Base-by-base conservation (phyloP, 2,797 vertebrate genomes). In the Lates japonicus region DNA sequence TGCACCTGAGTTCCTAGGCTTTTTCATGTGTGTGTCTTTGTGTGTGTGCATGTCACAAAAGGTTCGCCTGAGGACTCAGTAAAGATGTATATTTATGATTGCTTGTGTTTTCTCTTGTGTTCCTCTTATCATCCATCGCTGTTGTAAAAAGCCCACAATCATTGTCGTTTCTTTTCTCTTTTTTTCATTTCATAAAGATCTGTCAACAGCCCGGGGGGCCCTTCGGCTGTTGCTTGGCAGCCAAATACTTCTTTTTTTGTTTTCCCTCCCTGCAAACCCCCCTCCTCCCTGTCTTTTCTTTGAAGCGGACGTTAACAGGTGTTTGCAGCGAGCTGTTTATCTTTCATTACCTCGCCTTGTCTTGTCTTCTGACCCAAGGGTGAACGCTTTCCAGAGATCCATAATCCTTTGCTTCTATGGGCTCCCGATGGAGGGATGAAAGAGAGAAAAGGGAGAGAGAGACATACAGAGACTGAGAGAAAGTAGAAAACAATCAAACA, bases 261-360 rank as follows among this genome's bases (percentile, higher is more conserved):
- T 93, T 93, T 92, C 88, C 88, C 88, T 90, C 87, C 88, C 88
- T 86, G 75, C 87, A 82, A 85, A 72, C 62, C 83, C 81, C 81
- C 87, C 88, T 83, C 88, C 90, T 88, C 90, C 90, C 91, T 71
- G 87, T 90, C 94, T 93, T 95, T 95, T 95, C 95, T 96, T 96
- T 95, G 95, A 95, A 95, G 94, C 94, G 88, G 91, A 93, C 94
- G 94, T 95, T 96, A 96, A 96, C 95, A 96, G 95, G 95, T 96
- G 95, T 95, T 95, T 95, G 95, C 94, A 93, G 94, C 92, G 93
- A 93, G 95, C 94, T 96, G 95, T 96, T 96, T 93, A 93, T 94
- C 93, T 95, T 95, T 95, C 93, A 91, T 90, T 92, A 94, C 90
- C 87, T 93, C 78, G 4, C 88, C 93, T 94, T 95, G 90, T 93